phyloP scores from a whole-genome alignment of 1,140 invertebrate species.

The Alviniconcha marisindica region DNA sequence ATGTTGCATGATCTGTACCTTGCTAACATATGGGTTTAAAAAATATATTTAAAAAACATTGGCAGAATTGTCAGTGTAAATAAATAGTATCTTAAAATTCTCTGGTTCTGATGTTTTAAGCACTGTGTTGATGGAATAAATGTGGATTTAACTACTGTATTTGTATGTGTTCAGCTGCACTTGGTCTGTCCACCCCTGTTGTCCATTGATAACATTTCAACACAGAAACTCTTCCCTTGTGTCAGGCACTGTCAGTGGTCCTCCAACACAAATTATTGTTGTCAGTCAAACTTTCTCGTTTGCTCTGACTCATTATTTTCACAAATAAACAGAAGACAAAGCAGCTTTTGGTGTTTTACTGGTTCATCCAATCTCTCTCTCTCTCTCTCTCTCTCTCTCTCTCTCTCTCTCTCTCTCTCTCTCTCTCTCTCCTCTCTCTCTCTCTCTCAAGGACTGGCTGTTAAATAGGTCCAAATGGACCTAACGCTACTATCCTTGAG shows the following conservation, averaged over 20 bases:
- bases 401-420: conserved; percentile 1
- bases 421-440: too few relatives aligned
- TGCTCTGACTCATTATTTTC: background rate
- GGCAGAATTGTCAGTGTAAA: too few relatives aligned
- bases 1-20: too few relatives aligned
- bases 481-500: too few relatives aligned
- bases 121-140: background rate
- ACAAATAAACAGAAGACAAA: conserved; percentile 30
- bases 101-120: too few relatives aligned
- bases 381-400: background rate
- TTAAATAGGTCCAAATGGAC: too few relatives aligned
- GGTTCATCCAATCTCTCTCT: background rate
- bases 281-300: conserved; percentile 15
- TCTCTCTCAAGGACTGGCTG: too few relatives aligned
- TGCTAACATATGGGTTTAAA: too few relatives aligned
- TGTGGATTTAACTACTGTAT: background rate
- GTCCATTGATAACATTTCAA: background rate
- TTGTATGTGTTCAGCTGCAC: conserved; percentile 13
- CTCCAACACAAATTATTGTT: conserved; percentile 20
- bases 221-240: background rate
- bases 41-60: too few relatives aligned
- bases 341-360: background rate
- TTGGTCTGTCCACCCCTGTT: background rate
- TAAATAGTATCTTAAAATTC: too few relatives aligned
- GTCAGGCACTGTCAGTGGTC: conserved; percentile 11